Base-by-base conservation (phyloP, 2,113 vertebrate species). In the Regulus satrapa region DNA sequence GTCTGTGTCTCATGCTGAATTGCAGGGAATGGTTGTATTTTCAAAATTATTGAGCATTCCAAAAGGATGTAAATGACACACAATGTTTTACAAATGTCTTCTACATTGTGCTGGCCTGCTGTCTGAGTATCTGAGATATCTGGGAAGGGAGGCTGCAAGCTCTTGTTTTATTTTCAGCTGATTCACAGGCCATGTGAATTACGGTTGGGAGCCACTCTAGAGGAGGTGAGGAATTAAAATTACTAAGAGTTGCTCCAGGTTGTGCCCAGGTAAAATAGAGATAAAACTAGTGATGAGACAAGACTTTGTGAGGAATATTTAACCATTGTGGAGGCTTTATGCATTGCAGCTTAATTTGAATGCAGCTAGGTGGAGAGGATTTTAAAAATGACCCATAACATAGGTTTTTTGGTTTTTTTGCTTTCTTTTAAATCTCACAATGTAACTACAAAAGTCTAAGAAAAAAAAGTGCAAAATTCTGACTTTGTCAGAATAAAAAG, bases 401-500 rank as follows among this genome's bases (percentile, higher is more conserved):
- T 4, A 17, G 24, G 1, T 7, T n/a, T 49, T 36, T 23, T 45
- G 7, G 4, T 11, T 43, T 66, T 1, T 40, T 36, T 24, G n/a
- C 2, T 20, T 38, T 36, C 4, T 18, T 69, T 45, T 55, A 3
- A 28, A 62, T 79, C 16, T 90, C 31, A 6, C 12, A 29, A 4
- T 43, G 13, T 18, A 85, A 61, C 2, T 81, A 49, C 18, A 74
- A 55, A 89, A 85, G 26, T 31, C 13, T 38, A 88, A 76, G 62
- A 88, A 76, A 72, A 72, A 94, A n/a, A 3, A 32, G 19, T 75
- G 17, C 11, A 16, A 24, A 88, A 28, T 68, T 83, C 28, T 28
- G 20, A 40, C 8, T 72, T 64, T 0, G 0, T 79, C 38, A 56
- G 29, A n/a, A 43, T 61, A 67, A 2, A 4, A 2, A 69, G 24